These are phyloP conservation scores for Trichogramma pretiosum DNA, from an alignment of 1,140 invertebrate species.

Conservation along the genomic window DNA sequence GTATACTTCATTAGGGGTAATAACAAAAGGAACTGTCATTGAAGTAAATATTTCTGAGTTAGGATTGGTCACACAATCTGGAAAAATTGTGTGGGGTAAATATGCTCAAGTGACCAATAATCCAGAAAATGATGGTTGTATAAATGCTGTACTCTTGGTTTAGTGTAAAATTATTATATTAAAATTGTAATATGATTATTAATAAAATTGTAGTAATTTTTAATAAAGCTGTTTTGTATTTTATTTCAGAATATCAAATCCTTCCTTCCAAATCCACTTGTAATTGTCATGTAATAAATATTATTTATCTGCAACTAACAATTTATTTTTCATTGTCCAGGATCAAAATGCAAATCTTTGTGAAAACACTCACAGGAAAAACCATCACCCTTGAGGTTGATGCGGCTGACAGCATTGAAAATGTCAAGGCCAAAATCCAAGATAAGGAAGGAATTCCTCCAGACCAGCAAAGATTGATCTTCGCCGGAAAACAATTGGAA, in stretches of 20 bases:
- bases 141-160: conserved; percentile 96
- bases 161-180: conserved; percentile 53
- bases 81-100: conserved; percentile 99
- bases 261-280: too few species aligned
- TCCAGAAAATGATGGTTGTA: conserved; percentile 99
- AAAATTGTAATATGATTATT: too few species aligned
- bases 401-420: conserved; percentile 84
- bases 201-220: too few species aligned
- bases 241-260: too few species aligned
- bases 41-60: conserved; percentile 98
- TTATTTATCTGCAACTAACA: too few species aligned
- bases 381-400: conserved; percentile 92
- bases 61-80: conserved; percentile 95
- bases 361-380: conserved; percentile 89
- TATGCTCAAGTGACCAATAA: conserved; percentile 99
- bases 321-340: too few species aligned
- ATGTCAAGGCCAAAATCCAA: conserved; percentile 91
- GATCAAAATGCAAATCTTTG: conserved; percentile 85
- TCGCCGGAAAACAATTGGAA: conserved; percentile 89
- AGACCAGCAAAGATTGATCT: conserved; percentile 82
- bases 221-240: too few species aligned
- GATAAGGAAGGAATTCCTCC: conserved; percentile 85
- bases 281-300: too few species aligned
- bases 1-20: conserved; percentile 95
- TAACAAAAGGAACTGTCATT: conserved; percentile 96